Evolutionary conservation across 2,113 vertebrate genomes (phyloP).

Genomic region (Oenanthe oenanthe): DNA sequence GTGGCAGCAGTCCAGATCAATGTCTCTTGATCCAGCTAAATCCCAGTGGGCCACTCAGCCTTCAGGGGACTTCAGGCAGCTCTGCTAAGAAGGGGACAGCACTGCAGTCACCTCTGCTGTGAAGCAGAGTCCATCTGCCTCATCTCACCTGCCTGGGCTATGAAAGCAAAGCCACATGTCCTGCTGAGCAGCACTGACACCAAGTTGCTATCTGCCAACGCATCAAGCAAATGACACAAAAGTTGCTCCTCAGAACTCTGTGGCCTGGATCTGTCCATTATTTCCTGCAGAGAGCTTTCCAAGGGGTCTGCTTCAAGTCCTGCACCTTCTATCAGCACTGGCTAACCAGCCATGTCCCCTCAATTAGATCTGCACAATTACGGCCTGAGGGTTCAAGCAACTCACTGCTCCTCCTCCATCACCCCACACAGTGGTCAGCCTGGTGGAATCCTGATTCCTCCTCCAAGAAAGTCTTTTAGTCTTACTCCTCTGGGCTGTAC

Average conservation of each 20-base stretch:
- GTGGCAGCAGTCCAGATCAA: background rate
- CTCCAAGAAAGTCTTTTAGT: background rate
- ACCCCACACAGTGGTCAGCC: background rate
- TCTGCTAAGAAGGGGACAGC: background rate
- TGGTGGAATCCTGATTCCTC: background rate
- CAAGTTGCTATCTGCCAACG: background rate
- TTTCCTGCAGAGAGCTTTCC: background rate
- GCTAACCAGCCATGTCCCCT: background rate
- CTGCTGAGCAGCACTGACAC: background rate
- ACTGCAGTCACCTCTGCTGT: background rate
- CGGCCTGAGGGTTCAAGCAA: background rate
- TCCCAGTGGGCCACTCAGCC: accelerated
- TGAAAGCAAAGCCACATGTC: background rate
- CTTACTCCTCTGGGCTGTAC: background rate
- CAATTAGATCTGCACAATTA: background rate
- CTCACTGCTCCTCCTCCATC: background rate
- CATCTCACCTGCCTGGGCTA: background rate
- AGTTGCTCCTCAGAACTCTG: background rate
- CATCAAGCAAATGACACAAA: background rate
- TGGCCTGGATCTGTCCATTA: background rate
- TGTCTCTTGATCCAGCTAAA: background rate
- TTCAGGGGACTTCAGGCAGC: background rate
- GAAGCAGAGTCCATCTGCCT: background rate
- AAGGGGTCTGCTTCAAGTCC: background rate
- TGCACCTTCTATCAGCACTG: background rate